Base-by-base conservation (phyloP, 2,113 vertebrate genomes). In the Gracilinanus agilis region DNA sequence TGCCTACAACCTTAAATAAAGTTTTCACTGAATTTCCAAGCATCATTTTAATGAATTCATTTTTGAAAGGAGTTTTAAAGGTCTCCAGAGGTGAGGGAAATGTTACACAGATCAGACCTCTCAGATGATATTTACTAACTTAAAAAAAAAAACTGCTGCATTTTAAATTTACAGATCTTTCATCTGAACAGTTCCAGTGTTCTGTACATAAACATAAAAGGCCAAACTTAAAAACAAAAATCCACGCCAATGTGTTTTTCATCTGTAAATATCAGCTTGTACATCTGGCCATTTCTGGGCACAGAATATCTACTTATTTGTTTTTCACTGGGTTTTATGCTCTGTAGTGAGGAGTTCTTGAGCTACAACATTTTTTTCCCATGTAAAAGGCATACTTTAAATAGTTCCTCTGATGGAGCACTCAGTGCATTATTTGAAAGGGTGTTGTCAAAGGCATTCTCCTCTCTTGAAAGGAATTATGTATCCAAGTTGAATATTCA, bases 131-230 rank as follows among this genome's bases (percentile, higher is more conserved):
- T 98, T 98, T 98, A 94, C 94, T 97, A 97, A 96, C 96, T 96
- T 97, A 3, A 49, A 49, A 49, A 49, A n/a, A 49, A 49, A 49
- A 49, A 49, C 49, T 49, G 9, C n/a, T 40, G 19, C 16, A 95
- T 96, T 97, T 97, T 97, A 96, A 98, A 98, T 98, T 98, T 98
- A 96, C 96, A 97, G 67, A 94, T 94, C 93, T 98, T 98, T 96
- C 55, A 96, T 97, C 55, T 96, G 94, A 97, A 97, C 89, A 94
- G 95, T 91, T 96, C 96, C 94, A 94, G 58, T 96, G 95, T 92
- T 94, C 40, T 94, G 96, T 94, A 88, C 96, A 95, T 94, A 94
- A 94, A 88, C 49, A 55, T 91, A 94, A 97, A 97, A 97, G 93
- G 93, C 93, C 95, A 97, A 96, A 58, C 95, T 93, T 94, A 93